A percentile compares a stretch with the other conserved stretches of the same genome.
Conservation (phyloP, 2,888 invertebrate species). For the Muscina levida region DNA sequence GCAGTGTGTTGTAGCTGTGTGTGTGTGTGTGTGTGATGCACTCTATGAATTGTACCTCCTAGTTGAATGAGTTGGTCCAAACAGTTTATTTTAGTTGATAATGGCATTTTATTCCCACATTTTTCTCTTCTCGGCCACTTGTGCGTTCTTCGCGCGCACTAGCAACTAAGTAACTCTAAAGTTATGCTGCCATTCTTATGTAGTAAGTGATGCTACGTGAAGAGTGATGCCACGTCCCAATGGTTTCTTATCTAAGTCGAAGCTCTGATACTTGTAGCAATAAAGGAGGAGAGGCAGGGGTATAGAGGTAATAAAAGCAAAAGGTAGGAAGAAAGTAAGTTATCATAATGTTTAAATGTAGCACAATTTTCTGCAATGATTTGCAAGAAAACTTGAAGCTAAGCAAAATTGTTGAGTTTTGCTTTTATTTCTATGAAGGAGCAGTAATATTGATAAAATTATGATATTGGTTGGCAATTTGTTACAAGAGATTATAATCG, state of each 20-base stretch:
- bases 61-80: conserved; percentile 13
- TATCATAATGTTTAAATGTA: conserved; percentile 54
- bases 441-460: conserved; percentile 53
- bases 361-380: conserved; percentile 46
- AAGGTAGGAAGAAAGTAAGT: conserved; percentile 52
- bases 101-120: conserved; percentile 34
- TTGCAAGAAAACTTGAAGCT: conserved; percentile 48
- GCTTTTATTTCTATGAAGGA: background rate
- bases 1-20: background rate
- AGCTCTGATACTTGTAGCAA: too few species aligned
- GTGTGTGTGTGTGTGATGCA: background rate
- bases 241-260: background rate
- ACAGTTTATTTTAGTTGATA: conserved; percentile 36
- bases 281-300: background rate
- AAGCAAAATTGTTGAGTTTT: conserved; percentile 57
- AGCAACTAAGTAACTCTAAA: conserved; percentile 38
- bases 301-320: conserved; percentile 36
- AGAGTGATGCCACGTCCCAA: conserved; percentile 35
- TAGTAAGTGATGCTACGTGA: conserved; percentile 53
- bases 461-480: conserved; percentile 63
- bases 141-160: conserved; percentile 15
- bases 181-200: conserved; percentile 47
- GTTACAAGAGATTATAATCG: conserved; percentile 39
- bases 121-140: background rate
- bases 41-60: background rate